Conservation (phyloP, 2,888 invertebrate species). For the Bellardia pandia region DNA sequence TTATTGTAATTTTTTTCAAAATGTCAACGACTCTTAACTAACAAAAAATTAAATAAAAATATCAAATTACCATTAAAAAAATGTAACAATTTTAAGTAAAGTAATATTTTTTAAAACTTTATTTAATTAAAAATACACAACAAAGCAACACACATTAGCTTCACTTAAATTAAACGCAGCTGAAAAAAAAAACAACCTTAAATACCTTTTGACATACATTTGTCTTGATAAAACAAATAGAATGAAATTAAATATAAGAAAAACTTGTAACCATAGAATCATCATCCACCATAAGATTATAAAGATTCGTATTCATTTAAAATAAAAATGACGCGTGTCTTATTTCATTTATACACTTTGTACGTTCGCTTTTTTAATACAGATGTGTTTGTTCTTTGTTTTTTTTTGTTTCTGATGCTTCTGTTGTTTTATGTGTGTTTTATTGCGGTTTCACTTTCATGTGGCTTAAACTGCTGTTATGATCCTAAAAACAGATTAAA, state of each 20-base stretch:
- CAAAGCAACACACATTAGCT: slow-evolving; percentile 22
- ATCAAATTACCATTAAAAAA: slow-evolving; percentile 52
- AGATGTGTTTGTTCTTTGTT: neutral
- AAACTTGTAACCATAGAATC: neutral
- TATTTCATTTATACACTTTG: slow-evolving; percentile 31
- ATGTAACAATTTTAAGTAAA: slow-evolving; percentile 15
- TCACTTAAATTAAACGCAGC: slow-evolving; percentile 1
- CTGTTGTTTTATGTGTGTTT: slow-evolving; percentile 23
- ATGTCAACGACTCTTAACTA: slow-evolving; percentile 63
- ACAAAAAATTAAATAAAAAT: slow-evolving; percentile 26
- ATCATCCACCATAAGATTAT: slow-evolving; percentile 28
- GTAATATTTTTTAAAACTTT: neutral
- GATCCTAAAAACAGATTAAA: slow-evolving; percentile 59
- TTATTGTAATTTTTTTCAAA: neutral
- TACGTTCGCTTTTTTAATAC: slow-evolving; percentile 6
- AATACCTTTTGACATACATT: slow-evolving; percentile 60
- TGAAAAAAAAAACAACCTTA: slow-evolving; percentile 20
- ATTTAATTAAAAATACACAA: slow-evolving; percentile 49
- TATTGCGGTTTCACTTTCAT: slow-evolving; percentile 71
- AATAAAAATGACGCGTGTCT: slow-evolving; percentile 59
- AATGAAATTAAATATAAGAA: slow-evolving; percentile 6
- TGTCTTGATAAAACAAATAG: slow-evolving; percentile 44
- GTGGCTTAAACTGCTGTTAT: slow-evolving; percentile 64
- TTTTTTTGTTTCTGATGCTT: neutral
- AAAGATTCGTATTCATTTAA: slow-evolving; percentile 21